These are phyloP conservation scores for Gerosis bhagava DNA, from an alignment of 2,888 invertebrate species.

Conservation along the genomic window DNA sequence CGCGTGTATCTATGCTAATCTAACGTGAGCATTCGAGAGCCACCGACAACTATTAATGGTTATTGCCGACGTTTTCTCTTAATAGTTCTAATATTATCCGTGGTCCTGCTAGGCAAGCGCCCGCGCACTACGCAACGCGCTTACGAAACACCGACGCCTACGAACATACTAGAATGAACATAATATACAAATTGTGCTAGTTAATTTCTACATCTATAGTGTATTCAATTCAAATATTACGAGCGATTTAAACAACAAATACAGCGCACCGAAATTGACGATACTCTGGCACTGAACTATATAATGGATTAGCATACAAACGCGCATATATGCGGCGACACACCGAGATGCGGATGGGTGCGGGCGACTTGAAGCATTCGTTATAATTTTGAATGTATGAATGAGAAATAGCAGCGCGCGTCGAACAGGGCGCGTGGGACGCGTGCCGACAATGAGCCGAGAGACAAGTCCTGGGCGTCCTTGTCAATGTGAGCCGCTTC, in stretches of 20 bases:
- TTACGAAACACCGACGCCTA: slow-evolving; percentile 74
- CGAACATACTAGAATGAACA: slow-evolving; percentile 56
- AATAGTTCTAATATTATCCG: slow-evolving; percentile 55
- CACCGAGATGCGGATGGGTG: slow-evolving; percentile 68
- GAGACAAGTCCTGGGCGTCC: slow-evolving; percentile 81
- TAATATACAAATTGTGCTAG: slow-evolving; percentile 66
- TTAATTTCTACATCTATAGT: slow-evolving; percentile 75
- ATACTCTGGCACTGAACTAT: slow-evolving; percentile 70
- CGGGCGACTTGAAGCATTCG: slow-evolving; percentile 72
- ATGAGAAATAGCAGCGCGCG: slow-evolving; percentile 73
- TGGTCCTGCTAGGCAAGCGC: slow-evolving; percentile 50
- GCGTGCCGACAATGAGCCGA: slow-evolving; percentile 73
- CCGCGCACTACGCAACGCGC: slow-evolving; percentile 62
- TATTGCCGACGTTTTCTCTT: slow-evolving; percentile 67
- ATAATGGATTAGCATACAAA: slow-evolving; percentile 76
- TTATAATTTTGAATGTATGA: slow-evolving; percentile 82
- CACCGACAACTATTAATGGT: slow-evolving; percentile 75
- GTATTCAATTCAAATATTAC: slow-evolving; percentile 81
- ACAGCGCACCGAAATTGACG: slow-evolving; percentile 71
- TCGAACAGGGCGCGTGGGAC: slow-evolving; percentile 68
- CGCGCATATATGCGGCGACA: slow-evolving; percentile 69
- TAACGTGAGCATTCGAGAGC: slow-evolving; percentile 65
- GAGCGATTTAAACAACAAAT: slow-evolving; percentile 78
- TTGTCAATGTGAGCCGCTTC: slow-evolving; percentile 82
- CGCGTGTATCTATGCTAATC: slow-evolving; percentile 78